Conservation (phyloP, 2,113 vertebrate genomes). For the Chloropsis cyanopogon region DNA sequence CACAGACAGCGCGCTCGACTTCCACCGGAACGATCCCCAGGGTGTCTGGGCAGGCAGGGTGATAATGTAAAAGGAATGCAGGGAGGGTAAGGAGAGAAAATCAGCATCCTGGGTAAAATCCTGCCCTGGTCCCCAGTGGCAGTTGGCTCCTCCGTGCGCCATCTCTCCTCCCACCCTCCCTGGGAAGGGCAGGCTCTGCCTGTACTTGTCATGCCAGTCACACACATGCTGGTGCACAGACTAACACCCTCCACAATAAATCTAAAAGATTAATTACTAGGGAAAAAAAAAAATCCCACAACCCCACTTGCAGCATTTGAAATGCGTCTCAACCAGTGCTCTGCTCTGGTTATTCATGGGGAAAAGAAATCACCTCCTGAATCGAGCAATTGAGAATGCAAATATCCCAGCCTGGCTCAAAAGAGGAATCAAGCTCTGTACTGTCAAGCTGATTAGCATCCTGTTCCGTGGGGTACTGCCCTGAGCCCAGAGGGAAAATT, state of each 20-base stretch:
- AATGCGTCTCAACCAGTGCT: neutral
- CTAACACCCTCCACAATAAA: slow-evolving; percentile 57
- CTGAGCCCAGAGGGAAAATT: neutral
- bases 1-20: neutral
- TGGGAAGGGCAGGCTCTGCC: neutral
- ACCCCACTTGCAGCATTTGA: slow-evolving; percentile 13
- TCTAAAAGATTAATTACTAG: slow-evolving; percentile 55
- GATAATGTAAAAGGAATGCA: slow-evolving; percentile 56
- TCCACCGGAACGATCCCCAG: neutral
- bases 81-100: slow-evolving; percentile 10
- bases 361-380: slow-evolving; percentile 56
- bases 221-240: slow-evolving; percentile 30
- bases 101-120: neutral
- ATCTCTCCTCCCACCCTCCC: neutral
- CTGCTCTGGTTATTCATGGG: slow-evolving; percentile 30
- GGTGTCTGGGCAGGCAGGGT: slow-evolving; percentile 42
- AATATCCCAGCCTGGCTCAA: slow-evolving; percentile 32
- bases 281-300: slow-evolving; percentile 7
- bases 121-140: neutral
- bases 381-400: slow-evolving; percentile 60
- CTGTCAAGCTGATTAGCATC: slow-evolving; percentile 43
- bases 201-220: slow-evolving; percentile 59
- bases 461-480: neutral
- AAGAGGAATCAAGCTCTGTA: slow-evolving; percentile 15
- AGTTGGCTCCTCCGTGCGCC: neutral